Evolutionary conservation across 2,113 vertebrate species (phyloP).

Genomic region (Dunckerocampus dactyliophorus): DNA sequence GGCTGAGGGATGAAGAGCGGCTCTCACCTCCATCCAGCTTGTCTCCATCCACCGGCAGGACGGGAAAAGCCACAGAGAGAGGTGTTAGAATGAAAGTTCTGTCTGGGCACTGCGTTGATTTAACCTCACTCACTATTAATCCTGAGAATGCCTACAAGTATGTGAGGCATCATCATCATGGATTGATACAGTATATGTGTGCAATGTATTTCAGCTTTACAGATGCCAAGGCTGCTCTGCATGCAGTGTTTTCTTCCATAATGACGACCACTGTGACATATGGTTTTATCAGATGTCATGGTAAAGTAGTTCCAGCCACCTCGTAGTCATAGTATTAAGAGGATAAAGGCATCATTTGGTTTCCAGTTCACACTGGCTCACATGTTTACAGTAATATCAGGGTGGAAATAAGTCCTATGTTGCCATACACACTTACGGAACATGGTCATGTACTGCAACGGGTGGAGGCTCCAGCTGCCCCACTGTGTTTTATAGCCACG

Average conservation of each 20-base stretch:
- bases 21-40: constrained; percentile 51
- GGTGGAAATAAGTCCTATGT: neutral
- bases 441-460: constrained; percentile 74
- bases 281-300: no score
- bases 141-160: constrained; percentile 22
- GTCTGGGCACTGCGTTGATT: constrained; percentile 51
- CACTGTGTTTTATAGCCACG: constrained; percentile 64
- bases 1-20: constrained; percentile 33
- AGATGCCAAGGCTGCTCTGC: neutral
- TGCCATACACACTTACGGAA: constrained; percentile 62
- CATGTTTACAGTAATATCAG: no score
- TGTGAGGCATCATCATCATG: constrained; percentile 4
- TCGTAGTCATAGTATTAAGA: neutral
- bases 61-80: constrained; percentile 46
- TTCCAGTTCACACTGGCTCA: no score
- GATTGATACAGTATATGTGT: neutral
- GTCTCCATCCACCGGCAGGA: constrained; percentile 46
- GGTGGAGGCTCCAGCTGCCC: constrained; percentile 71
- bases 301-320: no score
- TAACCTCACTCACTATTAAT: constrained; percentile 49
- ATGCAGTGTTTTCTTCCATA: no score
- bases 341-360: neutral
- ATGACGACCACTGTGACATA: no score
- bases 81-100: constrained; percentile 53
- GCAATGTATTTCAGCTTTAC: neutral